A percentile compares a stretch with the other conserved stretches of the same genome.
Conservation (phyloP, 2,113 vertebrate genomes). For the Eurypyga helias region DNA sequence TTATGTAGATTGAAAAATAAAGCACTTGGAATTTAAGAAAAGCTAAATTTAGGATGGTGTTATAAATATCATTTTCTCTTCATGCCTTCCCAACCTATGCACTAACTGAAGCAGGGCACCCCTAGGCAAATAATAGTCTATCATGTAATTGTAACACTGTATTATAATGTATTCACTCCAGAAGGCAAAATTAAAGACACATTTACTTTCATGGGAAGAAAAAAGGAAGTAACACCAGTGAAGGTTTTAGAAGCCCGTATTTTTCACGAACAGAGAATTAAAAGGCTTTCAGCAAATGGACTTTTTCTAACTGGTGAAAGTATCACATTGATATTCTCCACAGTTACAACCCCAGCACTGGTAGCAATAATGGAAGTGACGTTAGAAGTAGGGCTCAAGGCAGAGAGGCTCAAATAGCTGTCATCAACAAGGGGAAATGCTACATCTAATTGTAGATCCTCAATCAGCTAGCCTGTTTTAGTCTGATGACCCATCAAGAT, state of each 20-base stretch:
- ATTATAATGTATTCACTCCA: background rate
- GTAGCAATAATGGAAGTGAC: background rate
- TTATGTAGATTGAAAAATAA: background rate
- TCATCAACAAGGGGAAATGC: background rate
- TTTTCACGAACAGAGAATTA: slow-evolving; percentile 17
- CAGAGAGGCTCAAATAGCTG: background rate
- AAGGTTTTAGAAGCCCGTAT: slow-evolving; percentile 14
- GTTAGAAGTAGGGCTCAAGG: background rate
- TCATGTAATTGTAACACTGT: background rate
- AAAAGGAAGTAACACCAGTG: slow-evolving; percentile 13
- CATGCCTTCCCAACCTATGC: background rate
- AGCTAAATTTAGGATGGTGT: background rate
- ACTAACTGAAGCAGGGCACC: background rate
- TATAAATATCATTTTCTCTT: background rate
- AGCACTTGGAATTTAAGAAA: background rate
- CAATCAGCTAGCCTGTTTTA: background rate
- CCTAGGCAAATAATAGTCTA: slow-evolving; percentile 8
- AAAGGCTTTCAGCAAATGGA: slow-evolving; percentile 22
- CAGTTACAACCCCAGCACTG: background rate
- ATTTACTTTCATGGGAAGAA: slow-evolving; percentile 26
- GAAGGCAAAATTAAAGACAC: slow-evolving; percentile 38
- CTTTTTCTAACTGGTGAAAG: background rate
- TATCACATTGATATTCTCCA: background rate
- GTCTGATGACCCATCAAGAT: background rate
- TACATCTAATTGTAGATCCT: background rate